Evolutionary conservation across 2,888 invertebrate species (phyloP).

Genomic region (Mellilla xanthometata): DNA sequence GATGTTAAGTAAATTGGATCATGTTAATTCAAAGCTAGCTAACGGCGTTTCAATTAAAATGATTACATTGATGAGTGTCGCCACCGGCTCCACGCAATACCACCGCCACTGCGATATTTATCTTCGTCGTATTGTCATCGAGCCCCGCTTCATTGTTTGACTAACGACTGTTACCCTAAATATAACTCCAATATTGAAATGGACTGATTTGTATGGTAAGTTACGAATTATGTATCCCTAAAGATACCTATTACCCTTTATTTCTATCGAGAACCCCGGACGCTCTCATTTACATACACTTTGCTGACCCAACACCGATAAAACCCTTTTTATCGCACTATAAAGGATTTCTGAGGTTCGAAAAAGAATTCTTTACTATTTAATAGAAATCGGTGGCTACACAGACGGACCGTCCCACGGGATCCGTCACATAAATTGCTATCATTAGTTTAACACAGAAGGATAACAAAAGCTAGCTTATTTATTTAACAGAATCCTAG

Average conservation of each 20-base stretch:
- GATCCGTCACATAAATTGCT: constrained; percentile 40
- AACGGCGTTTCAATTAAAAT: constrained; percentile 17
- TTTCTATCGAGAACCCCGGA: constrained; percentile 57
- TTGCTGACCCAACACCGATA: constrained; percentile 75
- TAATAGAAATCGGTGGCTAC: constrained; percentile 50
- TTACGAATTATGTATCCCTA: constrained; percentile 41
- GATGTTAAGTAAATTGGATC: constrained; percentile 15
- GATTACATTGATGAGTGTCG: constrained; percentile 9
- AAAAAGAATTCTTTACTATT: constrained; percentile 57
- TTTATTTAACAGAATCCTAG: constrained; percentile 24
- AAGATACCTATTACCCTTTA: constrained; percentile 61
- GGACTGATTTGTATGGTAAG: constrained; percentile 29
- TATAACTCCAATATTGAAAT: constrained; percentile 4
- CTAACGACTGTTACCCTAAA: not conserved
- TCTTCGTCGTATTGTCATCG: constrained; percentile 5
- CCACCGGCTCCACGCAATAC: not conserved
- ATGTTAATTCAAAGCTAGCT: constrained; percentile 13
- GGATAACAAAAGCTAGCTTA: constrained; percentile 29
- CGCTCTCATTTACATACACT: constrained; percentile 75
- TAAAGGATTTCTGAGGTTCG: constrained; percentile 66
- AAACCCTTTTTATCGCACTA: constrained; percentile 71
- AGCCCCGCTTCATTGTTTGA: not conserved
- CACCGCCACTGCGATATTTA: constrained; percentile 2
- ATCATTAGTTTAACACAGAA: constrained; percentile 36
- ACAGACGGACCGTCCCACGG: constrained; percentile 34